Evolutionary conservation across 1,140 invertebrate species (phyloP).

Genomic region (Drosophila oshimai): DNA sequence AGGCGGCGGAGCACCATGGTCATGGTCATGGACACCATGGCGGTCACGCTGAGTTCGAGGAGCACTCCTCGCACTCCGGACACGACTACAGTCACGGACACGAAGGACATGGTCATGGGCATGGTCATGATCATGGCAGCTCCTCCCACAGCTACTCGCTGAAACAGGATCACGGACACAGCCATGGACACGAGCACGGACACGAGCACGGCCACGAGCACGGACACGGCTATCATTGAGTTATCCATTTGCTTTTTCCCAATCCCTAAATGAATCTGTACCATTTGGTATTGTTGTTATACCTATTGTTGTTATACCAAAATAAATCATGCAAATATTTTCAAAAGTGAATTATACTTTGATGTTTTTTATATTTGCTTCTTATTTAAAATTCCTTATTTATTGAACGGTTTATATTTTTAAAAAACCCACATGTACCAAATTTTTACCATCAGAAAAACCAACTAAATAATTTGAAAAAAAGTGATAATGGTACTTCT

Average conservation of each 20-base stretch:
- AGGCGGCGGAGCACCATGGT: constrained; percentile 60
- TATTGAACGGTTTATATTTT: no score
- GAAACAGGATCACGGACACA: constrained; percentile 42
- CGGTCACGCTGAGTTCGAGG: constrained; percentile 58
- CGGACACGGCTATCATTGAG: constrained; percentile 56
- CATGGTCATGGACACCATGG: constrained; percentile 50
- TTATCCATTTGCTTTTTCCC: constrained; percentile 14
- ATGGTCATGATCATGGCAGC: constrained; percentile 28
- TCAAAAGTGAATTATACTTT: constrained; percentile 35
- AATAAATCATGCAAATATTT: constrained; percentile 67
- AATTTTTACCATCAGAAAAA: no score
- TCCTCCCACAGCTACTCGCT: constrained; percentile 31
- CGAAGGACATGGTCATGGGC: constrained; percentile 36
- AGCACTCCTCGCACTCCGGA: constrained; percentile 38
- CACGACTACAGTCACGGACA: constrained; percentile 43
- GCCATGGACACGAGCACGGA: constrained; percentile 44
- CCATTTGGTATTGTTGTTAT: no score
- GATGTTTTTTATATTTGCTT: background rate
- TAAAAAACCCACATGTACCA: no score
- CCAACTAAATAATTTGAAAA: no score
- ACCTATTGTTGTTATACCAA: constrained; percentile 51
- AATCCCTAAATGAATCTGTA: constrained; percentile 17
- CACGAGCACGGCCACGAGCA: constrained; percentile 36
- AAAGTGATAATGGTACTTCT: no score
- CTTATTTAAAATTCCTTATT: no score